phyloP scores from a whole-genome alignment of 2,797 vertebrate species.

The Erpetoichthys calabaricus region DNA sequence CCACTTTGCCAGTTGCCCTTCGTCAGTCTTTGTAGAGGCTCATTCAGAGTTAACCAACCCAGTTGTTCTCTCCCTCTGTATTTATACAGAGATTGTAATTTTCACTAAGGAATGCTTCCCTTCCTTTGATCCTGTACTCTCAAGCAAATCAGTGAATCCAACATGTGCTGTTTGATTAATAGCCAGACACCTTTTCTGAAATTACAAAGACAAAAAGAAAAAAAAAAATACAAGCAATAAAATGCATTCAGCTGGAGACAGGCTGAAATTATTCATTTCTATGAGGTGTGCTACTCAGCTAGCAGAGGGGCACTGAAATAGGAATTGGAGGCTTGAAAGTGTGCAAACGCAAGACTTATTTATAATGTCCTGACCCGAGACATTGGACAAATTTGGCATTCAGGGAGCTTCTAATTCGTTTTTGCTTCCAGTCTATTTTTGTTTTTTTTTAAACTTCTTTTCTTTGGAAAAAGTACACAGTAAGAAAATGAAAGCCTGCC shows the following conservation, averaged over 20 bases:
- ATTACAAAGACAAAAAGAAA: conserved; percentile 1
- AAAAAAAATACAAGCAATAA: conserved; percentile 3
- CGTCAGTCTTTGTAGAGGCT: conserved; percentile 13
- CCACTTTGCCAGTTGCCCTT: conserved; percentile 27
- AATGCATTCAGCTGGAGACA: neutral
- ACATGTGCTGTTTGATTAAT: conserved; percentile 16
- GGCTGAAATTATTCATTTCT: neutral
- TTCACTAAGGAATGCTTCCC: conserved; percentile 8
- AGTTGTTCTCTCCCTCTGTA: neutral
- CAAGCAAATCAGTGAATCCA: conserved; percentile 6
- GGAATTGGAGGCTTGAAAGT: no score
- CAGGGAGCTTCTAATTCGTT: no score
- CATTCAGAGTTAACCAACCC: neutral
- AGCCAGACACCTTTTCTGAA: conserved; percentile 10
- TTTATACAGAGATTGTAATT: conserved; percentile 2
- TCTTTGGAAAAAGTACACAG: no score
- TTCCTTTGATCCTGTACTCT: conserved; percentile 10
- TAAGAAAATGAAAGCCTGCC: no score
- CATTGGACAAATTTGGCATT: no score
- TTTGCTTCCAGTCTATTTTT: no score
- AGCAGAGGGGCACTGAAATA: no score
- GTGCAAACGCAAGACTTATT: no score
- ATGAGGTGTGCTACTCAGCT: neutral
- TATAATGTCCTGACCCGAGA: no score
- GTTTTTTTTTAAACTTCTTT: no score